Conservation (phyloP, 2,797 vertebrate species). For the Notamacropus eugenii region DNA sequence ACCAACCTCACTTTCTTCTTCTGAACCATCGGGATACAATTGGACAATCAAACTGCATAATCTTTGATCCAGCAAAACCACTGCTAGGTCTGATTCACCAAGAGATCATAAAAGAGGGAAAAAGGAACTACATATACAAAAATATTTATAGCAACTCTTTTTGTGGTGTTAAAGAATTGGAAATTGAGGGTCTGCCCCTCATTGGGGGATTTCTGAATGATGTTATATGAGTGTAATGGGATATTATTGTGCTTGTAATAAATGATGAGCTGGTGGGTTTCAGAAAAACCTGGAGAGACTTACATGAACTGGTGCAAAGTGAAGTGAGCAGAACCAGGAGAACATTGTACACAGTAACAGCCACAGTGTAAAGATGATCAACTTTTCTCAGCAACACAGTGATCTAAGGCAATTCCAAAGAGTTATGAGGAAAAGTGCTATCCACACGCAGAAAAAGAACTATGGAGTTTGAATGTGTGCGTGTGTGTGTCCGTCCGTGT, state of each 20-base stretch:
- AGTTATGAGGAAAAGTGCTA: background rate
- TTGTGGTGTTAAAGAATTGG: background rate
- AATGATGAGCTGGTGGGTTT: background rate
- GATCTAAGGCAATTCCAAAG: background rate
- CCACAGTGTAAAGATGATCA: background rate
- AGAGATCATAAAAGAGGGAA: background rate
- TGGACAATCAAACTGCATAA: background rate
- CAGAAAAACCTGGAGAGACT: background rate
- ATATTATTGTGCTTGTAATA: background rate
- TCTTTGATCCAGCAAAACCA: background rate
- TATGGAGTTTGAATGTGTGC: background rate
- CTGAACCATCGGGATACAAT: too few species aligned
- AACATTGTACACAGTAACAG: background rate
- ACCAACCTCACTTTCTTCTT: too few species aligned
- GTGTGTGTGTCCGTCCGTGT: too few species aligned
- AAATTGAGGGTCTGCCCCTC: background rate
- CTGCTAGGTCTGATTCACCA: background rate
- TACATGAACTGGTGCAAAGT: background rate
- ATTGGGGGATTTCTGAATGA: background rate
- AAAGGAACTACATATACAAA: background rate
- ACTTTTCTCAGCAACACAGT: background rate
- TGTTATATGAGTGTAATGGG: background rate
- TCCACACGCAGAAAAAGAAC: background rate
- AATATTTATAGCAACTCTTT: background rate
- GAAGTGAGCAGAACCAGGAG: background rate